Evolutionary conservation across 2,797 vertebrate genomes (phyloP).

Genomic region (Premnoplex brunnescens): DNA sequence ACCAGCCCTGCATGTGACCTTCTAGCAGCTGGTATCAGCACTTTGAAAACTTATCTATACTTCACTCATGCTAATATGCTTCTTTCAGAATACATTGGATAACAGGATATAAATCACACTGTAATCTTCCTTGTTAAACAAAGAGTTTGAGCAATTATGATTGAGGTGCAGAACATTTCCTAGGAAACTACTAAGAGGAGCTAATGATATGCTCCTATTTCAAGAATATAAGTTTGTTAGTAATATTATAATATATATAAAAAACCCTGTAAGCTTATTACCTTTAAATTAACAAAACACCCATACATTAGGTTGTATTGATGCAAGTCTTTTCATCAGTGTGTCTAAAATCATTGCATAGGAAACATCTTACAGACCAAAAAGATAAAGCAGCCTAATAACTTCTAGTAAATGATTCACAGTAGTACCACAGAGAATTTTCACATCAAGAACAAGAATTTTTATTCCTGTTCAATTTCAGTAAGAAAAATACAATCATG

Average conservation of each 20-base stretch:
- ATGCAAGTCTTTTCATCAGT: not conserved
- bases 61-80: not conserved
- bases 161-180: not conserved
- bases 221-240: not conserved
- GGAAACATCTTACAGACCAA: not conserved
- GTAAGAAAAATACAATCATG: not conserved
- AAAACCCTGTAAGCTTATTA: not conserved
- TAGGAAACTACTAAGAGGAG: not conserved
- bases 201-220: not conserved
- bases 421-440: not conserved
- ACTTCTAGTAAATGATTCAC: not conserved
- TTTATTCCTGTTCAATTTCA: not conserved
- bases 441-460: not conserved
- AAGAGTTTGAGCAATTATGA: not conserved
- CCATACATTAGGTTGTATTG: not conserved
- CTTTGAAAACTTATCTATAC: not conserved
- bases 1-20: not conserved
- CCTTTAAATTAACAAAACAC: not conserved
- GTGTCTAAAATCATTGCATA: not conserved
- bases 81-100: not conserved
- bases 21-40: not conserved
- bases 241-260: not conserved
- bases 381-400: not conserved
- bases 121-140: not conserved
- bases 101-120: not conserved